These are phyloP conservation scores for Petrolisthes manimaculis DNA, from an alignment of 2,888 invertebrate genomes.

Conservation along the genomic window DNA sequence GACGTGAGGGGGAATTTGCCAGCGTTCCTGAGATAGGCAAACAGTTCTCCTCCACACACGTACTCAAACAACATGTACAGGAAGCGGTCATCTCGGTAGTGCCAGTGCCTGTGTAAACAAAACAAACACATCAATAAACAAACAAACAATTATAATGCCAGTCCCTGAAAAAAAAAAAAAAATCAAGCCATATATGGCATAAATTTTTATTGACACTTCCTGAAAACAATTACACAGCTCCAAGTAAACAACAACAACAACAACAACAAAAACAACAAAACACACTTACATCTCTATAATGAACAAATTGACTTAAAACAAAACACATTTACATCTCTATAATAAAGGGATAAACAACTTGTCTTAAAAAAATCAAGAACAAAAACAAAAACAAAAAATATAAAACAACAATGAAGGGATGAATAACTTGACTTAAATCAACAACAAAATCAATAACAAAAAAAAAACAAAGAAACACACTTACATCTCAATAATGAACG, in stretches of 20 bases:
- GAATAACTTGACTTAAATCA: too few relatives aligned
- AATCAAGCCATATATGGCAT: too few relatives aligned
- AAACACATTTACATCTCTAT: constrained; percentile 86
- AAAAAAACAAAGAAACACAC: too few relatives aligned
- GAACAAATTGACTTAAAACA: too few relatives aligned
- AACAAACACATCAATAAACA: neutral
- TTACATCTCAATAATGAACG: constrained; percentile 95
- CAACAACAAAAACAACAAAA: too few relatives aligned
- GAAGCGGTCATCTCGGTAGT: constrained; percentile 88
- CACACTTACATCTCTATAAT: constrained; percentile 89
- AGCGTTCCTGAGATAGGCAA: constrained; percentile 92
- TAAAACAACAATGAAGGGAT: too few relatives aligned
- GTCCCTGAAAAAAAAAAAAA: too few relatives aligned
- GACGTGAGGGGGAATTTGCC: constrained; percentile 84
- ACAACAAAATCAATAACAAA: too few relatives aligned
- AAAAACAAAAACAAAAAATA: too few relatives aligned
- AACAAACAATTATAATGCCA: neutral
- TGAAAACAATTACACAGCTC: too few relatives aligned
- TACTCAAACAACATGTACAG: constrained; percentile 98
- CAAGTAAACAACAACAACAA: too few relatives aligned
- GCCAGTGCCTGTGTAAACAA: constrained; percentile 83
- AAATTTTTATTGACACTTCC: too few relatives aligned
- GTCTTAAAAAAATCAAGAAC: constrained; percentile 77
- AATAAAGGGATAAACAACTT: constrained; percentile 95
- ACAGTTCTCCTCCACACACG: constrained; percentile 95